Conservation (phyloP, 2,797 vertebrate species). For the Cirrhinus mrigala region DNA sequence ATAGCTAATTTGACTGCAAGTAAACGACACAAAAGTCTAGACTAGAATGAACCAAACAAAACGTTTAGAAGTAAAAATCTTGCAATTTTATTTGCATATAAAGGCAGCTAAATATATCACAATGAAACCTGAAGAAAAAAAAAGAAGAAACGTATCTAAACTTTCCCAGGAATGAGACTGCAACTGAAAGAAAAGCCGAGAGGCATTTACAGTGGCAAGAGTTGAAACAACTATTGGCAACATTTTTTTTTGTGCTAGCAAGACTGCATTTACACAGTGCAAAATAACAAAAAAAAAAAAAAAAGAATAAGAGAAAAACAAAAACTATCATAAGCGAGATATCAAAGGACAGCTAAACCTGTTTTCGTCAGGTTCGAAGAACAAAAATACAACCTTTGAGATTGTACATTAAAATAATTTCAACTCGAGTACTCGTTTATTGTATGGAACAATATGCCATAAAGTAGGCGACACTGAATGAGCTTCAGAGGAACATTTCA, state of each 20-base stretch:
- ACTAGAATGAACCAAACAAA: constrained; percentile 38
- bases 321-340: constrained; percentile 89
- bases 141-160: constrained; percentile 80
- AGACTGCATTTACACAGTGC: constrained; percentile 99
- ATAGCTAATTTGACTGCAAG: neutral
- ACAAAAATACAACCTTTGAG: constrained; percentile 69
- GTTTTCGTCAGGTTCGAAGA: constrained; percentile 81
- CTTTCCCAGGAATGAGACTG: constrained; percentile 85
- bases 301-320: constrained; percentile 77
- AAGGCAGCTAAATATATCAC: constrained; percentile 99
- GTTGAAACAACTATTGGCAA: constrained; percentile 93
- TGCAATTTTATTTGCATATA: constrained; percentile 99
- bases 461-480: constrained; percentile 64
- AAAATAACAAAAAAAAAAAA: constrained; percentile 84
- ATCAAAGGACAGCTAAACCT: constrained; percentile 89
- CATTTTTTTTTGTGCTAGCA: constrained; percentile 92
- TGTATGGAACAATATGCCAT: constrained; percentile 54
- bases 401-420: constrained; percentile 68
- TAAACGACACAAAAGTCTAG: neutral
- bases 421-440: constrained; percentile 18
- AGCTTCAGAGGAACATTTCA: constrained; percentile 59
- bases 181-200: constrained; percentile 87
- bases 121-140: constrained; percentile 92
- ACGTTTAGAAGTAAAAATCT: constrained; percentile 91
- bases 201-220: constrained; percentile 91